phyloP scores from a whole-genome alignment of 2,113 vertebrate species.

The Cyanoderma ruficeps region DNA sequence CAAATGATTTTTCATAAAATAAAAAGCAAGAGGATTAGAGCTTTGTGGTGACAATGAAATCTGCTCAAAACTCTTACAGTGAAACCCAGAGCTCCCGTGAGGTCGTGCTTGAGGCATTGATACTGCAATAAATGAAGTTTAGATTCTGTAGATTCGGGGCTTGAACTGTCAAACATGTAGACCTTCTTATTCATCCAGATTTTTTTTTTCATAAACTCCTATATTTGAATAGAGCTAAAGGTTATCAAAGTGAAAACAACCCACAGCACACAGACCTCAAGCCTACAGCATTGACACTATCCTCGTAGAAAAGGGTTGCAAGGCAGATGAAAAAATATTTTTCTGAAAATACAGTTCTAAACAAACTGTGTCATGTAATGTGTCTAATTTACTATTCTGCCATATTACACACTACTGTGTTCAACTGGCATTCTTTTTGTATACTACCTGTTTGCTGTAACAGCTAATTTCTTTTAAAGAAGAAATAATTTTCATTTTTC shows the following conservation, averaged over 20 bases:
- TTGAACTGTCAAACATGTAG: neutral
- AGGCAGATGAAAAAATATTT: neutral
- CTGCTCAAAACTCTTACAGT: neutral
- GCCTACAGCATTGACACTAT: neutral
- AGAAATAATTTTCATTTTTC: no score
- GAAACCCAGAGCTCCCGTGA: neutral
- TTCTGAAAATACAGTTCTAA: neutral
- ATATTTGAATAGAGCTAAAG: neutral
- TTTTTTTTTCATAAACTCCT: neutral
- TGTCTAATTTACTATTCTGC: neutral
- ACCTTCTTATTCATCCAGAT: neutral
- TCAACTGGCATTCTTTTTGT: neutral
- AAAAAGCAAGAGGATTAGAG: constrained; percentile 46
- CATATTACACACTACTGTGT: neutral
- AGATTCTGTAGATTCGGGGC: neutral
- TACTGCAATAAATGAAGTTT: neutral
- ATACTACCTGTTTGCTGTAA: neutral
- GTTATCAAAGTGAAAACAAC: neutral
- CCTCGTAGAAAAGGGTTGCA: neutral
- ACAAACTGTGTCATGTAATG: neutral
- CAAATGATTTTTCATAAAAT: constrained; percentile 44
- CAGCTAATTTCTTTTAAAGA: neutral
- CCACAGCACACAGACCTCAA: neutral
- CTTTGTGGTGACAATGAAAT: constrained; percentile 38
- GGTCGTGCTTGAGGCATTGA: neutral